Percentiles rank a stretch among this genome's conserved stretches.
Conservation (phyloP, 2,113 vertebrate genomes). For the Oreochromis niloticus region DNA sequence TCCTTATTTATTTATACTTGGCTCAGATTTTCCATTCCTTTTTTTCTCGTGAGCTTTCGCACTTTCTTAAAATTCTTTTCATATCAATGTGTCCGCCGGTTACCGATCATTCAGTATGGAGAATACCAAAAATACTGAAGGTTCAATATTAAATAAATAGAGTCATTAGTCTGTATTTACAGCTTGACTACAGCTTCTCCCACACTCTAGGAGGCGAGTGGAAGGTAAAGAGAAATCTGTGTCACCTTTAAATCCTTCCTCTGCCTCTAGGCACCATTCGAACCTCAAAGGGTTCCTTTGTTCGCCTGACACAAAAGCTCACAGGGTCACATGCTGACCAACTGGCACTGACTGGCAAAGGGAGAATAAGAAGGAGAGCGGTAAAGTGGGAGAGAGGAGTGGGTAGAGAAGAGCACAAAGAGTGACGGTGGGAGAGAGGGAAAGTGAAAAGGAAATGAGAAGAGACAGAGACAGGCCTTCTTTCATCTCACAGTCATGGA, state of each 20-base stretch:
- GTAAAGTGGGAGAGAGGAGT: not conserved
- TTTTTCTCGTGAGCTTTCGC: not conserved
- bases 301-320: constrained; percentile 51
- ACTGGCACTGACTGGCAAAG: constrained; percentile 31
- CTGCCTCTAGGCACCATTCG: constrained; percentile 20
- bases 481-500: constrained; percentile 13
- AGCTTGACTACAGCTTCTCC: not conserved
- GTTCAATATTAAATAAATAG: not conserved
- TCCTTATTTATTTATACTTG: not conserved
- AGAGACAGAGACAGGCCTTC: not conserved
- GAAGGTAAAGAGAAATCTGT: constrained; percentile 40
- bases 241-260: constrained; percentile 59
- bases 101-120: not conserved
- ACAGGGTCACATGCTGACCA: constrained; percentile 37
- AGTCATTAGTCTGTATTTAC: not conserved
- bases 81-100: not conserved
- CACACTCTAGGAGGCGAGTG: not conserved
- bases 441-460: not conserved
- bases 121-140: not conserved
- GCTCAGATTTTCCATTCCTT: not conserved
- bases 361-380: not conserved
- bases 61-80: not conserved
- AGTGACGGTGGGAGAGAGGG: not conserved
- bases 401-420: not conserved
- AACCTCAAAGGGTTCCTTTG: constrained; percentile 63